Percentiles rank a stretch among this genome's conserved stretches.
These are phyloP conservation scores for Microcebus lehilahytsara DNA, from an alignment of 2,113 vertebrate species.

Conservation along the genomic window DNA sequence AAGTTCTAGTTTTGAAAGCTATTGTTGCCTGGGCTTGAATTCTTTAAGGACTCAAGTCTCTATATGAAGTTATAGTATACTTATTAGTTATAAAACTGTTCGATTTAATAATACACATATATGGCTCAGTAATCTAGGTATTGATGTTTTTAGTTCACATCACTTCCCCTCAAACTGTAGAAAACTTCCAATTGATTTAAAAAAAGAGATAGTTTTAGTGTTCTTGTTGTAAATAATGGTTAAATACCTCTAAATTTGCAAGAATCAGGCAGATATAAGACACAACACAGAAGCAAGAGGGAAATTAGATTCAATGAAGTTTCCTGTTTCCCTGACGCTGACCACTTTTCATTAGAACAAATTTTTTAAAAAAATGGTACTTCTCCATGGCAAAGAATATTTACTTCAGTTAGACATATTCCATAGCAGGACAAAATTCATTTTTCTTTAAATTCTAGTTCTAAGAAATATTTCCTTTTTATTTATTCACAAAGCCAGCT, in stretches of 20 bases:
- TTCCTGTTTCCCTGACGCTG: background rate
- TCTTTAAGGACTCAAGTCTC: background rate
- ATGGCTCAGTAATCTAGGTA: background rate
- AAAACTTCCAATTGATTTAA: background rate
- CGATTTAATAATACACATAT: background rate
- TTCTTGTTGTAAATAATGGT: background rate
- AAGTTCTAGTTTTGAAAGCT: background rate
- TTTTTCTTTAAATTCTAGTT: background rate
- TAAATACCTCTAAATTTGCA: background rate
- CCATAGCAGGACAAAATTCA: background rate
- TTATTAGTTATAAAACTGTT: background rate
- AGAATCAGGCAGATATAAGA: background rate
- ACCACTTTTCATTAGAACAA: background rate
- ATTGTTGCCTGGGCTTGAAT: background rate
- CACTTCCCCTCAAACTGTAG: background rate
- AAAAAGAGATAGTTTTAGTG: background rate
- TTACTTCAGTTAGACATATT: background rate
- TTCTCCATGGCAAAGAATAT: background rate
- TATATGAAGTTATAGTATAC: background rate
- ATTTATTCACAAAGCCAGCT: background rate
- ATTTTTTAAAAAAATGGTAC: background rate
- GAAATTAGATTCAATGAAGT: background rate
- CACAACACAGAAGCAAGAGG: background rate
- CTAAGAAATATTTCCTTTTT: background rate
- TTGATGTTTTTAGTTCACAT: background rate